phyloP scores from a whole-genome alignment of 2,888 invertebrate genomes.

The Epistrophe grossulariae region DNA sequence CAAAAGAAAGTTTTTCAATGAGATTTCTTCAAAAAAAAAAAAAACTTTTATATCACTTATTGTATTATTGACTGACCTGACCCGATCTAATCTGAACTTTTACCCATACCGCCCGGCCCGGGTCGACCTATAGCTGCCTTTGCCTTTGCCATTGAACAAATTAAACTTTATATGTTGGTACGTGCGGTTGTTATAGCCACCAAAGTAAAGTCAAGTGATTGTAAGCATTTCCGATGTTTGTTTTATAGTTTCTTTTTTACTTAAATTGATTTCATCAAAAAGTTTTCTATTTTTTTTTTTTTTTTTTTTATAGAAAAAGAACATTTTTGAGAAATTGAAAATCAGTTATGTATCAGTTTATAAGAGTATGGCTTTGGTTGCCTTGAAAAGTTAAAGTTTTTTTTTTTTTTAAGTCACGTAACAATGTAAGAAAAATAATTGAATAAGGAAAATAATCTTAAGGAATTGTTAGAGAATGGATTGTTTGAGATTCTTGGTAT shows the following conservation, averaged over 20 bases:
- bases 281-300: not conserved
- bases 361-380: not conserved
- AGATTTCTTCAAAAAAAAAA: not conserved
- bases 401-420: conserved; percentile 16
- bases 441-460: not conserved
- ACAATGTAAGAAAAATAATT: not conserved
- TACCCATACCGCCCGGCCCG: not conserved
- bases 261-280: conserved; percentile 31
- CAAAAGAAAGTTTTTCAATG: conserved; percentile 5
- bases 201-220: not conserved
- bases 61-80: conserved; percentile 3
- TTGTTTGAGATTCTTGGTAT: not conserved
- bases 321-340: conserved; percentile 6
- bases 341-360: not conserved
- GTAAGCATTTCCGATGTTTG: not conserved
- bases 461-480: not conserved
- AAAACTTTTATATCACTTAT: not conserved
- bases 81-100: conserved; percentile 18
- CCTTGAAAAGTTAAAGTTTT: conserved; percentile 10
- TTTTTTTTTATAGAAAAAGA: not conserved
- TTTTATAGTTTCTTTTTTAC: conserved; percentile 18
- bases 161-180: not conserved
- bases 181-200: not conserved
- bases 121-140: not conserved
- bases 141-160: conserved; percentile 6